Conservation (phyloP, 2,888 invertebrate genomes). For the Autographa gamma region DNA sequence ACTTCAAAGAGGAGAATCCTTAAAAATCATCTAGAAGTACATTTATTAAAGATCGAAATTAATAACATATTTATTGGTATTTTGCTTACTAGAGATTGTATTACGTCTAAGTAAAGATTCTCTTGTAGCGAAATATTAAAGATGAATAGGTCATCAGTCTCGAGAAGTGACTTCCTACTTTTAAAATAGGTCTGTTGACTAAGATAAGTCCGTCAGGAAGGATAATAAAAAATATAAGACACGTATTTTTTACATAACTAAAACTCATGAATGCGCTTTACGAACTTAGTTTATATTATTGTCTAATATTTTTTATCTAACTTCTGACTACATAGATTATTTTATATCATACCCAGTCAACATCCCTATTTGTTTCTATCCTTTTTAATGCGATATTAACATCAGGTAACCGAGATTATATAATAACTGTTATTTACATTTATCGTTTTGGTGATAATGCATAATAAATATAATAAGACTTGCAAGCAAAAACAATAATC, state of each 20-base stretch:
- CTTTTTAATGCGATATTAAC: conserved; percentile 23
- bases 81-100: not conserved
- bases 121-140: not conserved
- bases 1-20: not conserved
- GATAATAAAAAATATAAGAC: no score
- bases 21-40: conserved; percentile 24
- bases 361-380: not conserved
- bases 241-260: no score
- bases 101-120: not conserved
- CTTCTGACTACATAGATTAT: no score
- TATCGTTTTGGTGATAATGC: conserved; percentile 21
- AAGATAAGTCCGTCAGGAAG: no score
- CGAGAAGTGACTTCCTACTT: not conserved
- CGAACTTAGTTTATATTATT: no score
- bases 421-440: conserved; percentile 28
- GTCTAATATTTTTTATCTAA: no score
- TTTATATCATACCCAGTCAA: no score
- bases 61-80: not conserved
- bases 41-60: not conserved
- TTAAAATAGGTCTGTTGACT: not conserved
- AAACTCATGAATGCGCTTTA: no score
- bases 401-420: conserved; percentile 36
- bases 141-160: not conserved
- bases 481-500: conserved; percentile 15
- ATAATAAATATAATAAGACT: conserved; percentile 7